A percentile compares a stretch with the other conserved stretches of the same genome.
phyloP scores from a whole-genome alignment of 2,797 vertebrate species.

The Anguilla pacifica region DNA sequence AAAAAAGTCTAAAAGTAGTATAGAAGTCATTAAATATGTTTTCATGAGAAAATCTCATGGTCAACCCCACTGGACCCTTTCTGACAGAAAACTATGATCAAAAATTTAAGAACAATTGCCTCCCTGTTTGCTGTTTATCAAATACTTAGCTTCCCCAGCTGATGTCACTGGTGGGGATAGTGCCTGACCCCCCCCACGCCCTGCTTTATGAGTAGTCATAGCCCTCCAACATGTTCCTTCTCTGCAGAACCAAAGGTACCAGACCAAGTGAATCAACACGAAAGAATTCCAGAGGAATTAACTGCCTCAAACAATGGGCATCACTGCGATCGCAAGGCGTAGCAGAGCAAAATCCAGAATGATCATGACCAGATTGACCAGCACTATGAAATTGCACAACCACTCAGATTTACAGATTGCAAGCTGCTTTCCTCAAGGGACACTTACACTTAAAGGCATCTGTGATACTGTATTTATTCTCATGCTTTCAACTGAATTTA shows the following conservation, averaged over 20 bases:
- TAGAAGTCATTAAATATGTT: background rate
- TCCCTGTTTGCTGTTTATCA: background rate
- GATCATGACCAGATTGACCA: background rate
- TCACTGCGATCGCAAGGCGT: background rate
- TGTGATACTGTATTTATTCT: background rate
- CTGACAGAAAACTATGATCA: background rate
- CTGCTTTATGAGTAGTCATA: background rate
- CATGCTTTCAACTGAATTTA: background rate
- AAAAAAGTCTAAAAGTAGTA: background rate
- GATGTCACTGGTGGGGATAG: conserved; percentile 44
- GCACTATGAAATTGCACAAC: background rate
- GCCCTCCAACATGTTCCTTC: background rate
- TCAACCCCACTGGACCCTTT: background rate
- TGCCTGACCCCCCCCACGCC: background rate
- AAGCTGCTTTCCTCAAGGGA: background rate
- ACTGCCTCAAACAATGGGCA: background rate
- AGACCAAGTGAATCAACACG: background rate
- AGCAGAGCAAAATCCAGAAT: background rate
- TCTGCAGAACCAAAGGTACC: background rate
- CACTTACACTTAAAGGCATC: background rate
- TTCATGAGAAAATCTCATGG: background rate
- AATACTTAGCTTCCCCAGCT: conserved; percentile 47
- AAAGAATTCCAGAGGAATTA: background rate
- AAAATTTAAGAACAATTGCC: background rate
- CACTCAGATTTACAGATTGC: background rate